These are phyloP conservation scores for Zophobas morio DNA, from an alignment of 1,140 invertebrate species.

Conservation along the genomic window DNA sequence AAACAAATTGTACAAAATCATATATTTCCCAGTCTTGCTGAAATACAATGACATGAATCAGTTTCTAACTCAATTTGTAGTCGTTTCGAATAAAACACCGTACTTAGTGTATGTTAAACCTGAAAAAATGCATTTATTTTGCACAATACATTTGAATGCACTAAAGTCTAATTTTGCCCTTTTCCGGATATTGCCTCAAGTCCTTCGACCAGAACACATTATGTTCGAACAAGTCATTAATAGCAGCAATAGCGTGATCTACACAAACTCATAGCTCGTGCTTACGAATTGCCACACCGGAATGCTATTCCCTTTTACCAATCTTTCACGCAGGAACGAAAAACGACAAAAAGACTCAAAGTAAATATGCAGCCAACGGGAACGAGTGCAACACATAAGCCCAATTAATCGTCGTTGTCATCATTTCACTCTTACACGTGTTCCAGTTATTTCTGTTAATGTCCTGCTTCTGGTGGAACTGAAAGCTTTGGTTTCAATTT, in stretches of 20 bases:
- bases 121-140: not conserved
- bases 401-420: conserved; percentile 24
- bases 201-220: conserved; percentile 21
- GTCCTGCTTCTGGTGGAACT: conserved; percentile 23
- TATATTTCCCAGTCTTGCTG: conserved; percentile 13
- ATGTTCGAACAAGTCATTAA: conserved; percentile 35
- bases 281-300: conserved; percentile 27
- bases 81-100: not conserved
- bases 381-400: conserved; percentile 11
- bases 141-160: conserved; percentile 29
- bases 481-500: conserved; percentile 13
- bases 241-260: conserved; percentile 38
- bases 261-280: conserved; percentile 20
- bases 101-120: no score
- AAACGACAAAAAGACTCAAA: conserved; percentile 9
- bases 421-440: conserved; percentile 1
- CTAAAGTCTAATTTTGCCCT: conserved; percentile 43
- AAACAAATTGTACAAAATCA: conserved; percentile 31
- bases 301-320: conserved; percentile 4
- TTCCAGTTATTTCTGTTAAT: conserved; percentile 17
- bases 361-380: conserved; percentile 29
- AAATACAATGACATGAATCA: conserved; percentile 9
- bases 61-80: conserved; percentile 8
- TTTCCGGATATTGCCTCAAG: conserved; percentile 43
- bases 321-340: not conserved